Conservation (phyloP, 2,888 invertebrate species). For the Conops quadrifasciatus region DNA sequence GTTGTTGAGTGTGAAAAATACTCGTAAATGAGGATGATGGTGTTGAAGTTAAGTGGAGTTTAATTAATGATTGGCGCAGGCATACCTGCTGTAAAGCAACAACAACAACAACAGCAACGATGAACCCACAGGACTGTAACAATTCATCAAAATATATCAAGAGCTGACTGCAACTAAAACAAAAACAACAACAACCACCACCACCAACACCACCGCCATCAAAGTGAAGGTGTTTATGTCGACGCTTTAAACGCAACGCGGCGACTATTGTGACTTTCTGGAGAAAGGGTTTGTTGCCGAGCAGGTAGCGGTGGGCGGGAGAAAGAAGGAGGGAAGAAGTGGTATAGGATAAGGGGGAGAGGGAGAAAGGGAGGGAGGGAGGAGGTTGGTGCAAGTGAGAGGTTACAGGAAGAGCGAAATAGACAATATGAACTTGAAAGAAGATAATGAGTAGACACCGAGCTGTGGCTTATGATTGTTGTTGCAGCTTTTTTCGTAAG, state of each 20-base stretch:
- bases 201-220: constrained; percentile 3
- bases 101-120: constrained; percentile 30
- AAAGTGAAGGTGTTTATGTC: constrained; percentile 20
- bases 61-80: constrained; percentile 60
- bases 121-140: constrained; percentile 41
- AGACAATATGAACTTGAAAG: constrained; percentile 25
- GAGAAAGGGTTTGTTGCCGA: too few species aligned
- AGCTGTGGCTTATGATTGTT: too few species aligned
- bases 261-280: neutral
- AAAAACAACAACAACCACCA: neutral
- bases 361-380: neutral
- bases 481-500: neutral
- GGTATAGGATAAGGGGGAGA: too few species aligned
- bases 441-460: neutral
- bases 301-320: neutral
- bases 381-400: neutral
- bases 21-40: constrained; percentile 62
- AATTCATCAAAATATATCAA: constrained; percentile 45
- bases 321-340: neutral
- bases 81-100: neutral
- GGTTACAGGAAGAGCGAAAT: neutral
- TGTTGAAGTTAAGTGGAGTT: constrained; percentile 63
- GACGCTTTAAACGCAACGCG: neutral
- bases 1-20: constrained; percentile 18
- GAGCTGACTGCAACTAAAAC: neutral